Evolutionary conservation across 1,140 invertebrate species (phyloP).

Genomic region (Lethocerus indicus): DNA sequence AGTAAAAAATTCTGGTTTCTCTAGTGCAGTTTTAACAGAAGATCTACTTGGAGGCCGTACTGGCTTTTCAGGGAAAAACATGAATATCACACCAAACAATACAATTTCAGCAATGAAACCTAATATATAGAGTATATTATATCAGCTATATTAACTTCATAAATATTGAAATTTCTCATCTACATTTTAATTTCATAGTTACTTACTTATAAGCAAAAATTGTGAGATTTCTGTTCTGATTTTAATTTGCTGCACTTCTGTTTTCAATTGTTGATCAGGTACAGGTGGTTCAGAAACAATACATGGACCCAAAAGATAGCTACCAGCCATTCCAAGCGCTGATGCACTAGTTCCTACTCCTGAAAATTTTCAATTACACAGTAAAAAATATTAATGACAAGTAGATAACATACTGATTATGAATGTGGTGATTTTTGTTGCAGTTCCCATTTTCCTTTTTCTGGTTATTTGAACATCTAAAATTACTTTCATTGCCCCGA

Average conservation of each 20-base stretch:
- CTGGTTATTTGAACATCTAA: neutral
- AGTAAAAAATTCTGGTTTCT: no score
- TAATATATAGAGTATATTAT: neutral
- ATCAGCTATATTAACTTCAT: neutral
- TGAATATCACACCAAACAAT: constrained; percentile 10
- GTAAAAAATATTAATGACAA: neutral
- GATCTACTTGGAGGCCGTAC: constrained; percentile 18
- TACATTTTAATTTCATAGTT: neutral
- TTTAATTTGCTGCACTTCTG: constrained; percentile 5
- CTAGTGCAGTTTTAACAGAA: constrained; percentile 9
- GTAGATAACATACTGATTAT: neutral
- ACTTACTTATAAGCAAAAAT: constrained; percentile 2
- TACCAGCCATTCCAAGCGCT: constrained; percentile 26
- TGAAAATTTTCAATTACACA: constrained; percentile 13
- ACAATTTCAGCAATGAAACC: constrained; percentile 8
- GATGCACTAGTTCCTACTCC: constrained; percentile 25
- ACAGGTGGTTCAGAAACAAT: constrained; percentile 17
- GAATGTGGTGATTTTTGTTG: no score
- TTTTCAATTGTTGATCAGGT: no score
- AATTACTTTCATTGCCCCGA: neutral
- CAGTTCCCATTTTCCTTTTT: neutral
- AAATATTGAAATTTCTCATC: neutral
- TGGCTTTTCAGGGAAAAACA: constrained; percentile 25
- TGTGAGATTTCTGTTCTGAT: constrained; percentile 12
- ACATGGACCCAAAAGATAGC: constrained; percentile 23